Percentiles rank a stretch among this genome's conserved stretches.
phyloP scores from a whole-genome alignment of 1,140 invertebrate species.

The Drosophila tropicalis region DNA sequence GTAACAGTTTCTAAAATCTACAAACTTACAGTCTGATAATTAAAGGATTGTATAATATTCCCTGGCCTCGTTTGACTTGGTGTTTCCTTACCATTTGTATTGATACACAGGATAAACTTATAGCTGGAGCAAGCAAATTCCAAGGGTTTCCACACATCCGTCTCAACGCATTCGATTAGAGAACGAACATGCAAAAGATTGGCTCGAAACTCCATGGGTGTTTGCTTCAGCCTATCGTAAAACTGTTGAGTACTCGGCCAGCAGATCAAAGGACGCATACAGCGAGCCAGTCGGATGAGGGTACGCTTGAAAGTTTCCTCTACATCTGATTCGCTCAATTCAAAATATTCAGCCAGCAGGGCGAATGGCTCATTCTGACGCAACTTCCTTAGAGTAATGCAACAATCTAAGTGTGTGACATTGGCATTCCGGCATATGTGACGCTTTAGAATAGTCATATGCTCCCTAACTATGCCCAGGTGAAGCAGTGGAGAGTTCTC shows the following conservation, averaged over 20 bases:
- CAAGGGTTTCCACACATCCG: conserved; percentile 55
- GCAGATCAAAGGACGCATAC: conserved; percentile 63
- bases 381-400: conserved; percentile 72
- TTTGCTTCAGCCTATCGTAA: conserved; percentile 70
- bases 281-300: conserved; percentile 60
- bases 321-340: conserved; percentile 64
- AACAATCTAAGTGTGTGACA: conserved; percentile 71
- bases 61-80: too few relatives aligned
- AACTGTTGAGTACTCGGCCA: conserved; percentile 73
- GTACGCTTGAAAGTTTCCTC: conserved; percentile 67
- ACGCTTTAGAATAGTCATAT: conserved; percentile 64
- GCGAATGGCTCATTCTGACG: conserved; percentile 73
- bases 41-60: too few relatives aligned
- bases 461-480: conserved; percentile 53
- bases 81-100: conserved; percentile 62
- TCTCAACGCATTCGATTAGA: conserved; percentile 79
- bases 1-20: too few relatives aligned
- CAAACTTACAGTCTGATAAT: too few relatives aligned
- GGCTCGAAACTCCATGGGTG: conserved; percentile 66
- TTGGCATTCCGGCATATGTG: conserved; percentile 61
- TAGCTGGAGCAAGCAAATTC: conserved; percentile 66
- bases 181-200: conserved; percentile 75
- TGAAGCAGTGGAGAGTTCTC: conserved; percentile 65
- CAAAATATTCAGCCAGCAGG: conserved; percentile 70
- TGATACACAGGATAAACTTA: conserved; percentile 76